Base-by-base conservation (phyloP, 1,140 invertebrate genomes). In the Drosophila navojoa region DNA sequence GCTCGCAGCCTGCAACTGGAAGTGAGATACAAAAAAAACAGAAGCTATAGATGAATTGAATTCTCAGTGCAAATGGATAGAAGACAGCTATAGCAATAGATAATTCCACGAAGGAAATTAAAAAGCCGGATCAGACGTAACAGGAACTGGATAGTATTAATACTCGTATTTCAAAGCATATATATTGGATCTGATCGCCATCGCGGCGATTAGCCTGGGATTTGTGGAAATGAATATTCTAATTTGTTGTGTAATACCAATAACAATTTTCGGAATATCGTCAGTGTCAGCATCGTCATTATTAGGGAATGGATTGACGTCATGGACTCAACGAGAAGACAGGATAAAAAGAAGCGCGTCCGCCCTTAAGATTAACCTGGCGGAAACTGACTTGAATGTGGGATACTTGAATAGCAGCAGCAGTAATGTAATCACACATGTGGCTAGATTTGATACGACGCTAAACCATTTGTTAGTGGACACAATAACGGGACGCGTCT, bases 401-500 rank as follows among this genome's bases (percentile, higher is more conserved):
- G 32, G 32, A 9, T 35, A 35, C 32, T 38, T 38, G 35, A 38
- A 38, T 10, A 38, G 35, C 32, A 35, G 32, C 9, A 35, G 47
- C 52, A 90, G 52, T 52, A 79, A 66, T 38, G 87, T 90, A 13
- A 92, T 92, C 22, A 91, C 91, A 62, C 81, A 79, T 71, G 77
- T 81, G 4, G 77, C 74, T 49, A 70, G 76, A 22, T 92, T 92
- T 45, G 91, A 92, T 57, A 91, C 91, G 4, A 67, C 49, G 29
- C 71, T 92, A 1, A 97, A 97, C 92, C 97, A 98, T 93, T 93
- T 99, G 70, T 96, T 97, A 29, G 96, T 98, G 63, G 97, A 99
- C 92, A 97, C 96, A 91, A 96, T 97, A 92, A 98, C 97, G 13
- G 97, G 97, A 38, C 94, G 97, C 45, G 93, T 99, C 9, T 99